Percentiles rank a stretch among this genome's conserved stretches.
Evolutionary conservation across 2,113 vertebrate genomes (phyloP).

Genomic region (western clawed frog (Xenopus tropicalis)): DNA sequence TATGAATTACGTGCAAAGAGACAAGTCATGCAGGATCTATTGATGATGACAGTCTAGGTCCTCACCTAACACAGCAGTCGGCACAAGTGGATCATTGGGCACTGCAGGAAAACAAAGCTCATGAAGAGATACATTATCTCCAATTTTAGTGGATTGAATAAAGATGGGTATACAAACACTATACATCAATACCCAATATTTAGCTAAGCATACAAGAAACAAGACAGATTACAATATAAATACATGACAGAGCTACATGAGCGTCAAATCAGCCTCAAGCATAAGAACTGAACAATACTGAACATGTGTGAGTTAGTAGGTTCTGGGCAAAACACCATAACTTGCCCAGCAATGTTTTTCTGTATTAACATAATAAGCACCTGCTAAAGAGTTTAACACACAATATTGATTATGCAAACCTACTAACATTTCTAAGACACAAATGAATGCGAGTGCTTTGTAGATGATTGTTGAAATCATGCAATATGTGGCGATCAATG

Average conservation of each 20-base stretch:
- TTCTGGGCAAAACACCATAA: background rate
- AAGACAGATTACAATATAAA: slow-evolving; percentile 1
- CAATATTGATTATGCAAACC: background rate
- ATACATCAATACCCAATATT: slow-evolving; percentile 37
- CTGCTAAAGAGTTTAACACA: background rate
- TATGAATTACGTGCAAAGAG: slow-evolving; percentile 66
- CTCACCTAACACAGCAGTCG: slow-evolving; percentile 99
- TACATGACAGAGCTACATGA: background rate
- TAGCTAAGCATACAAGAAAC: slow-evolving; percentile 32
- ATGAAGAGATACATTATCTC: slow-evolving; percentile 67
- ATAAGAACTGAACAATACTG: background rate
- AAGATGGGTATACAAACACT: slow-evolving; percentile 47
- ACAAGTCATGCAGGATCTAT: slow-evolving; percentile 61
- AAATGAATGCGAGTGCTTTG: slow-evolving; percentile 15
- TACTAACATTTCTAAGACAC: slow-evolving; percentile 3
- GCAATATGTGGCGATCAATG: slow-evolving; percentile 16
- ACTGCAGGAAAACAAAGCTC: slow-evolving; percentile 87
- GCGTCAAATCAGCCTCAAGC: background rate
- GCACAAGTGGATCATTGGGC: slow-evolving; percentile 98
- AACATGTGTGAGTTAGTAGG: background rate
- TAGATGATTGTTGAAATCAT: slow-evolving; percentile 7
- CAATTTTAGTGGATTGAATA: slow-evolving; percentile 49
- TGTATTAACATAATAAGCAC: background rate
- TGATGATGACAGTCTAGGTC: slow-evolving; percentile 62
- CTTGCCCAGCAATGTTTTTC: background rate